A percentile compares a stretch with the other conserved stretches of the same genome.
These are phyloP conservation scores for Probosciger aterrimus DNA, from an alignment of 2,113 vertebrate genomes.

Conservation along the genomic window DNA sequence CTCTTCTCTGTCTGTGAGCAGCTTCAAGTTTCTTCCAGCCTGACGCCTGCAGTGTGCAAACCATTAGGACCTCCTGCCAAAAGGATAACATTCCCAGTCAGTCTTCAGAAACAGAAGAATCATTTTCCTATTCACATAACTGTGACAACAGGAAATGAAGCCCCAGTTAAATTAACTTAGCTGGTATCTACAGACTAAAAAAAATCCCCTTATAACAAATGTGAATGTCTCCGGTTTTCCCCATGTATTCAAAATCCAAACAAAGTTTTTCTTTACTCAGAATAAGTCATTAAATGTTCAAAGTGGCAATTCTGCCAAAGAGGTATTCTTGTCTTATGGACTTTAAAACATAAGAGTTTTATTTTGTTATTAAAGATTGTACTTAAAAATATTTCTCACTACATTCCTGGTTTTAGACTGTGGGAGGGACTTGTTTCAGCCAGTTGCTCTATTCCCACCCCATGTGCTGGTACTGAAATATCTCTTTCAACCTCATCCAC, in stretches of 20 bases:
- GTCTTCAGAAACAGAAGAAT: neutral
- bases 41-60: neutral
- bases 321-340: neutral
- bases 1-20: neutral
- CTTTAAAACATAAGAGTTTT: neutral
- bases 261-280: neutral
- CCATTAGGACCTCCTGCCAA: neutral
- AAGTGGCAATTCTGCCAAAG: neutral
- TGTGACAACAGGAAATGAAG: neutral
- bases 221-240: neutral
- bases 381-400: neutral
- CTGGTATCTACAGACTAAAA: neutral
- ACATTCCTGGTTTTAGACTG: neutral
- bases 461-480: neutral
- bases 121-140: neutral
- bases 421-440: neutral
- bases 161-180: neutral
- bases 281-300: neutral
- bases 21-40: neutral
- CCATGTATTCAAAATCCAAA: neutral
- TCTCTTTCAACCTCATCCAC: neutral
- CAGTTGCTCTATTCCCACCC: neutral
- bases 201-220: neutral
- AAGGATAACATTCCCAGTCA: neutral
- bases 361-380: neutral